Conservation (phyloP, 2,113 vertebrate genomes). For the Cottus gobio region DNA sequence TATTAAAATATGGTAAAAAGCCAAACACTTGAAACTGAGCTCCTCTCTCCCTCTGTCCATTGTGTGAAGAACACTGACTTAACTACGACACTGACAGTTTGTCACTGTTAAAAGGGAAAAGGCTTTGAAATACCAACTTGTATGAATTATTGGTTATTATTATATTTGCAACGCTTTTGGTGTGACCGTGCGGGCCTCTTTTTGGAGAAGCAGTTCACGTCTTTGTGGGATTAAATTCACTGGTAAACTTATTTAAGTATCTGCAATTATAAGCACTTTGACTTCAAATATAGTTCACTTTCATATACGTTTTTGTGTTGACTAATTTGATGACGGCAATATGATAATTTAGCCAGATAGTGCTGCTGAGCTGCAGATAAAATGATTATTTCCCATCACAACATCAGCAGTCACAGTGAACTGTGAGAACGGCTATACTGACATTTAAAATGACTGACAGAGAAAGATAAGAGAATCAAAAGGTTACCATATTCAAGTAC, state of each 20-base stretch:
- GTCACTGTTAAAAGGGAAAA: not conserved
- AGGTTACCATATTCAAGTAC: not conserved
- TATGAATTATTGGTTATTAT: not conserved
- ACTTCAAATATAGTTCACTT: not conserved
- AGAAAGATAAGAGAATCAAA: not conserved
- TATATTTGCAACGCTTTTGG: too few relatives aligned
- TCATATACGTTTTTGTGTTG: not conserved
- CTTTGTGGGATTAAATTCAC: not conserved
- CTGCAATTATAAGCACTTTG: not conserved
- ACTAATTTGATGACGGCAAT: not conserved
- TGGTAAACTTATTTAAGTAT: not conserved
- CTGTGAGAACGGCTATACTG: not conserved
- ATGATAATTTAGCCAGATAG: not conserved
- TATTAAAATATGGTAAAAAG: not conserved
- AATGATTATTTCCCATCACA: not conserved
- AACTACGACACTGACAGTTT: not conserved
- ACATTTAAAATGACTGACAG: conserved; percentile 3
- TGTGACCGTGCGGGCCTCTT: not conserved
- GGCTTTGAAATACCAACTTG: not conserved
- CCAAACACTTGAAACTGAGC: not conserved
- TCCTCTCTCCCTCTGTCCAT: conserved; percentile 1
- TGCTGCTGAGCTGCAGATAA: not conserved
- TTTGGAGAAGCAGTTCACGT: not conserved
- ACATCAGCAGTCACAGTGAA: not conserved
- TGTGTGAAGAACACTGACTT: too few relatives aligned